Percentiles rank a stretch among this genome's conserved stretches.
Evolutionary conservation across 2,888 invertebrate species (phyloP).

Genomic region (Amphipyra berbera): DNA sequence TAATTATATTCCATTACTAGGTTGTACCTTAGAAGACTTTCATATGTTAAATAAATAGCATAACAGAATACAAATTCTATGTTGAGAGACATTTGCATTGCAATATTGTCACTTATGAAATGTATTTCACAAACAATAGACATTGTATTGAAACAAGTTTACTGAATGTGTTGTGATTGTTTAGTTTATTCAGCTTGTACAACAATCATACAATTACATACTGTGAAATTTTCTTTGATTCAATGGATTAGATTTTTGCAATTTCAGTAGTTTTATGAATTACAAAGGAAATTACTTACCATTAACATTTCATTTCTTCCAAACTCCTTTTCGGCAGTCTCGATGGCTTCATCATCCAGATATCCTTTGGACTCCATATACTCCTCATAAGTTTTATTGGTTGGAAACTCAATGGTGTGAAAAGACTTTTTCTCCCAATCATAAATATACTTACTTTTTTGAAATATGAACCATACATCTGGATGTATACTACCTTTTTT

Average conservation of each 20-base stretch:
- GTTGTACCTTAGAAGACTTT: slow-evolving; percentile 10
- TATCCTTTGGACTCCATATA: slow-evolving; percentile 97
- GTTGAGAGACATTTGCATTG: slow-evolving; percentile 12
- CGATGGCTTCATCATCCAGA: slow-evolving; percentile 94
- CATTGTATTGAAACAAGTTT: too few relatives aligned
- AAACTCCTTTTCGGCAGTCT: slow-evolving; percentile 94
- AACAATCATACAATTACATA: too few relatives aligned
- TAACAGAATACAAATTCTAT: background rate
- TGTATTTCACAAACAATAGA: background rate
- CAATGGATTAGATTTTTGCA: too few relatives aligned
- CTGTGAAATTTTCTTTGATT: too few relatives aligned
- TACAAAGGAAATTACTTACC: slow-evolving; percentile 85
- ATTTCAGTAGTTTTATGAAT: too few relatives aligned
- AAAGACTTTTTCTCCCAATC: slow-evolving; percentile 95
- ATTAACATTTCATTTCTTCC: slow-evolving; percentile 96
- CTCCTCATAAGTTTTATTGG: slow-evolving; percentile 91
- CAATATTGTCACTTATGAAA: background rate
- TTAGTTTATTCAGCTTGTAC: too few relatives aligned
- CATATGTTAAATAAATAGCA: background rate
- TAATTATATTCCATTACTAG: slow-evolving; percentile 26
- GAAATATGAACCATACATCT: slow-evolving; percentile 97
- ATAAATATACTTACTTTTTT: slow-evolving; percentile 99
- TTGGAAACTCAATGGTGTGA: slow-evolving; percentile 95
- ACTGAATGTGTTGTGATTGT: too few relatives aligned
- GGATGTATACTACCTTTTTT: slow-evolving; percentile 84